phyloP scores from a whole-genome alignment of 2,797 vertebrate genomes.

The Anomalospiza imberbis region DNA sequence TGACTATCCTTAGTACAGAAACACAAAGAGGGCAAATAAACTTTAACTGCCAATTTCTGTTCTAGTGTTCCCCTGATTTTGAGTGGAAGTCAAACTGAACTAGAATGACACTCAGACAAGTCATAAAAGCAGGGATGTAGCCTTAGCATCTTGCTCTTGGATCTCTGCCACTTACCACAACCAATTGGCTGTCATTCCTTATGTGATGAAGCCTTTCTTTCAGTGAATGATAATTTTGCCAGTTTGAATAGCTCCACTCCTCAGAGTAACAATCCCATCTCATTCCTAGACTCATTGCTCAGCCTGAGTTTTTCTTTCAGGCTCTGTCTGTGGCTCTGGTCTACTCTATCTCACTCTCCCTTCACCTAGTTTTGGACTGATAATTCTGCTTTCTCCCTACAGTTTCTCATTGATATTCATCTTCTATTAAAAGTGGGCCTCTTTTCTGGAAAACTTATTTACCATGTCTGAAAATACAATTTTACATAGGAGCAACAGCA shows the following conservation, averaged over 20 bases:
- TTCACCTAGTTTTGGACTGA: not conserved
- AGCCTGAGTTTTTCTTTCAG: not conserved
- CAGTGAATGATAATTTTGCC: not conserved
- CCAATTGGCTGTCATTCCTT: fast-evolving
- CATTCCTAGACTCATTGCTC: not conserved
- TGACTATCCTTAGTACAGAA: not conserved
- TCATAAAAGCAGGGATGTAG: not conserved
- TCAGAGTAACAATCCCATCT: not conserved
- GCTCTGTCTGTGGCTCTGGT: not conserved
- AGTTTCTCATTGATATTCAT: not conserved
- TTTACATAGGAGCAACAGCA: not conserved
- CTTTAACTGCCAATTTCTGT: not conserved
- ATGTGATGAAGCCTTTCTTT: not conserved
- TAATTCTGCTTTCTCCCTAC: not conserved
- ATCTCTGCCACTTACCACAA: not conserved
- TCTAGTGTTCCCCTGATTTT: not conserved
- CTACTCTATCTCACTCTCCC: fast-evolving
- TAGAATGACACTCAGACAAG: not conserved
- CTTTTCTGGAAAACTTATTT: not conserved
- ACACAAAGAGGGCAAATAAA: not conserved
- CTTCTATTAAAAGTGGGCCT: not conserved
- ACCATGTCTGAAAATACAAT: not conserved
- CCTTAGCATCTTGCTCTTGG: not conserved
- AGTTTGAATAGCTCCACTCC: not conserved
- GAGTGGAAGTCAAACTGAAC: not conserved